phyloP scores from a whole-genome alignment of 2,797 vertebrate genomes.

The Lagocephalus sceleratus region DNA sequence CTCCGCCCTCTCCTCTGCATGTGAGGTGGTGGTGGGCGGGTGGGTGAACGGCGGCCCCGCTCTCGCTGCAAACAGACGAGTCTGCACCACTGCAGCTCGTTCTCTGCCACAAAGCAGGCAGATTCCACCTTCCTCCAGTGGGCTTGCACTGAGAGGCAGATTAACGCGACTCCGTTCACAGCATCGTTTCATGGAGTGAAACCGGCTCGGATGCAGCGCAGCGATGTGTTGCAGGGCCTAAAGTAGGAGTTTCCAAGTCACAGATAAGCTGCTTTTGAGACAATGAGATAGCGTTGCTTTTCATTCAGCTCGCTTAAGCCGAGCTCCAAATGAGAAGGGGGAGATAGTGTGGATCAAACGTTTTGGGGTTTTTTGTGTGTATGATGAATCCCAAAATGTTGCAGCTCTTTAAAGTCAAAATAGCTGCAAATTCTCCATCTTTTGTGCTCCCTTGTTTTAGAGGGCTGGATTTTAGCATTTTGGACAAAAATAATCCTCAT shows the following conservation, averaged over 20 bases:
- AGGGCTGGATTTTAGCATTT: slow-evolving; percentile 47
- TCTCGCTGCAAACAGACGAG: slow-evolving; percentile 17
- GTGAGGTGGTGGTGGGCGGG: no score
- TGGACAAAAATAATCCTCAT: slow-evolving; percentile 42
- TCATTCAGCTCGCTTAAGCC: slow-evolving; percentile 63
- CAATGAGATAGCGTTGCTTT: slow-evolving; percentile 70
- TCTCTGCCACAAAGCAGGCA: slow-evolving; percentile 36
- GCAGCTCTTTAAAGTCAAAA: slow-evolving; percentile 53
- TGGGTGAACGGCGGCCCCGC: neutral
- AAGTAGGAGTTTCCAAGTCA: slow-evolving; percentile 69
- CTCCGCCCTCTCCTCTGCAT: no score
- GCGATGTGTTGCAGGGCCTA: slow-evolving; percentile 60
- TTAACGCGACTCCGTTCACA: slow-evolving; percentile 48
- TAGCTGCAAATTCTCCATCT: slow-evolving; percentile 37
- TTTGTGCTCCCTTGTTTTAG: slow-evolving; percentile 49
- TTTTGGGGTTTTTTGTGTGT: slow-evolving; percentile 23
- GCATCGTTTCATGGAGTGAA: slow-evolving; percentile 49
- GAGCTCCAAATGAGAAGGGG: slow-evolving; percentile 50
- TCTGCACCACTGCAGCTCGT: slow-evolving; percentile 21
- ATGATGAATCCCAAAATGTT: slow-evolving; percentile 48
- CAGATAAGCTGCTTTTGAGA: slow-evolving; percentile 73
- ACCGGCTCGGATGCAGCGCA: slow-evolving; percentile 42
- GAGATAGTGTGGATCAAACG: slow-evolving; percentile 55
- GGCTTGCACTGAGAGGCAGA: slow-evolving; percentile 48
- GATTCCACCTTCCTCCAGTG: slow-evolving; percentile 58